These are phyloP conservation scores for Amblyopsis rosae DNA, from an alignment of 2,113 vertebrate genomes.

Conservation along the genomic window DNA sequence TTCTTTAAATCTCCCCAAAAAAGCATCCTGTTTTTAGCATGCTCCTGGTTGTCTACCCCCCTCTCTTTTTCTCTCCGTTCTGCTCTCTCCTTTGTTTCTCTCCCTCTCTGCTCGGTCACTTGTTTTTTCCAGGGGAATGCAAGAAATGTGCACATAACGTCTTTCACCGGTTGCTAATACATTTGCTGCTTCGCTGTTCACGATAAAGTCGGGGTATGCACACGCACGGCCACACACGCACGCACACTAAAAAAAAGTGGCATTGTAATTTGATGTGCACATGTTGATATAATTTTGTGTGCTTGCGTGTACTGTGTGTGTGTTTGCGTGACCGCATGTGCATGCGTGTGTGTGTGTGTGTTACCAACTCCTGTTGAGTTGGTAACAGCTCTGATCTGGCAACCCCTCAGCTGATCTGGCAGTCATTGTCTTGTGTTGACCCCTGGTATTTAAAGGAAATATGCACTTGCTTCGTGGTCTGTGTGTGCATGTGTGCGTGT, in stretches of 20 bases:
- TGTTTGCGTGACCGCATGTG: background rate
- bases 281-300: background rate
- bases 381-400: conserved; percentile 38
- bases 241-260: conserved; percentile 22
- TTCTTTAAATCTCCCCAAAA: conserved; percentile 28
- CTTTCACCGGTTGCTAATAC: conserved; percentile 75
- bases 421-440: conserved; percentile 36
- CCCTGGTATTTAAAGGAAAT: conserved; percentile 33
- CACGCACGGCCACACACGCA: conserved; percentile 8
- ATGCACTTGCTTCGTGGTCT: conserved; percentile 32
- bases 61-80: background rate
- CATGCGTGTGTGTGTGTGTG: conserved; percentile 12
- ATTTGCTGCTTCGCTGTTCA: conserved; percentile 55
- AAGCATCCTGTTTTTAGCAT: conserved; percentile 34
- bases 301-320: conserved; percentile 16
- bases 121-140: conserved; percentile 53
- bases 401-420: conserved; percentile 45
- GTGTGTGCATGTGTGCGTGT: conserved; percentile 6
- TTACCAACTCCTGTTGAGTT: conserved; percentile 34
- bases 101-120: conserved; percentile 37
- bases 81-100: background rate
- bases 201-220: conserved; percentile 58
- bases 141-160: conserved; percentile 68
- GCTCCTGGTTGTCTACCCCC: conserved; percentile 5
- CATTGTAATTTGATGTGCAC: background rate